Evolutionary conservation across 2,888 invertebrate species (phyloP), one percentile per base, ranked within the genome.

Genomic region (Electrophaes corylata): DNA sequence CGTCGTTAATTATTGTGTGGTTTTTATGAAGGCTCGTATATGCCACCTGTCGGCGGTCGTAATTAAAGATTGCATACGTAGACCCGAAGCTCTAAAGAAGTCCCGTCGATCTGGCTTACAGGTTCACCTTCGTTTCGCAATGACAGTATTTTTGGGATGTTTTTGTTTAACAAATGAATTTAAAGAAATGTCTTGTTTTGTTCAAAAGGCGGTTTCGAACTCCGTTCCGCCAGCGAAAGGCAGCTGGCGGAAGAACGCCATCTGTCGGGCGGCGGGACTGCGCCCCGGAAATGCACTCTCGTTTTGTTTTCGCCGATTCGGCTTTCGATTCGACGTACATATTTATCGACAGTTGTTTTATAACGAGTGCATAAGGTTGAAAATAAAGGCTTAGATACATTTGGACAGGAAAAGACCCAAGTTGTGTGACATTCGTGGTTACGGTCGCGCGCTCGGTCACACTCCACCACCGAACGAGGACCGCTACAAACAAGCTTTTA

Each of bases 191-290:
- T 62, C 47, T 57, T 41, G 46, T 29, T 47, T 12, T 51, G 45
- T 59, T 46, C 33, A 29, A 39, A 31, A 53, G 51, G 57, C 56
- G 54, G 58, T 57, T 52, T 44, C 5, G 44, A 45, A 31, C 43
- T 41, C 49, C 62, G 65, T 60, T 65, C 60, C 55, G 62, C 64
- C 64, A 37, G 47, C 23, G 62, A 52, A 44, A 26, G 71, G 82
- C 92, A 92, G 92, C 90, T 92, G 92, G 86, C 92, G 92, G 91
- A 90, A 76, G 83, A 78, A 78, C 87, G 89, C 89, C 92, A 92
- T 92, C 88, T 92, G 92, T 78, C 76, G 78, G 71, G 72, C 81
- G 81, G 72, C 81, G 80, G 70, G 59, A 64, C 58, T 62, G 57
- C 77, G 83, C 86, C 82, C 88, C 86, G 86, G 91, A 91, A 91